Evolutionary conservation across 92 coral and sea anemone species (phyloP).

Genomic region (Palythoa grandis): DNA sequence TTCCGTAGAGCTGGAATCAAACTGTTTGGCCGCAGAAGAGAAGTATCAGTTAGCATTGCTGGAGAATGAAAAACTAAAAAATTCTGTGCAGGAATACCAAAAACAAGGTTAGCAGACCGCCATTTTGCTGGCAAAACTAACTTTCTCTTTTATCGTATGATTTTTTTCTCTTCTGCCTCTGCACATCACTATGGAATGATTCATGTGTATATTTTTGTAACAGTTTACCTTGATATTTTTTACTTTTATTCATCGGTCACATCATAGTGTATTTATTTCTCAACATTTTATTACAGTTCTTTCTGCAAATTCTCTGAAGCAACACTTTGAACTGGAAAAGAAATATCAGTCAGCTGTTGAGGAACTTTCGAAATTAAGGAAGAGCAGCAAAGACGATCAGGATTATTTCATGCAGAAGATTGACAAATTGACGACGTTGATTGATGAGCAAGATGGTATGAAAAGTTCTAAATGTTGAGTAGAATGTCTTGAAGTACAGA

Average conservation of each 20-base stretch:
- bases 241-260: no score
- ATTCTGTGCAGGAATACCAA: not conserved
- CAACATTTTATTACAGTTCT: not conserved
- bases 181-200: not conserved
- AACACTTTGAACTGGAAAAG: not conserved
- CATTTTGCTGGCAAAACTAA: not conserved
- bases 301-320: not conserved
- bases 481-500: no score
- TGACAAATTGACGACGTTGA: not conserved
- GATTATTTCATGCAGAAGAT: not conserved
- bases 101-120: not conserved
- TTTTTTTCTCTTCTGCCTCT: not conserved
- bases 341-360: slow-evolving; percentile 12
- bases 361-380: not conserved
- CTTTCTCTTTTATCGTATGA: no score
- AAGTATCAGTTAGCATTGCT: not conserved
- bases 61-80: not conserved
- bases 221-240: no score
- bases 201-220: no score
- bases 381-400: not conserved
- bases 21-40: not conserved
- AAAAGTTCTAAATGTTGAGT: no score
- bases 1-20: not conserved
- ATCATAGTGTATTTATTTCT: not conserved
- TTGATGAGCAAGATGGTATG: slow-evolving; percentile 16